phyloP scores from a whole-genome alignment of 2,888 invertebrate genomes.

The Adelphocoris suturalis region DNA sequence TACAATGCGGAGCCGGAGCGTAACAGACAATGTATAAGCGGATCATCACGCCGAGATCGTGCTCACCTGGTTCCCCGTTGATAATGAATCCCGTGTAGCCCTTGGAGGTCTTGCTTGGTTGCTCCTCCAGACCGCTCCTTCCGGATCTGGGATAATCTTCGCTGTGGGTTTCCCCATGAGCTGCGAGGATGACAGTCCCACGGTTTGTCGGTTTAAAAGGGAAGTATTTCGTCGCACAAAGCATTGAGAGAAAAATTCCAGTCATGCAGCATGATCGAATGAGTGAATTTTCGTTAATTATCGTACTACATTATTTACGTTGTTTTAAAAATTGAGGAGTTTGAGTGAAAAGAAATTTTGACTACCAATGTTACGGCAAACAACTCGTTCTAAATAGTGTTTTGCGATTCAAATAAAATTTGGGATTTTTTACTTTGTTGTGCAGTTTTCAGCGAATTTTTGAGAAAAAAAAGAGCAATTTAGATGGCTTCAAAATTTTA shows the following conservation, averaged over 20 bases:
- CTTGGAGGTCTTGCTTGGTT: neutral
- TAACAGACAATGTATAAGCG: conserved; percentile 59
- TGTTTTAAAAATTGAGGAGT: too few species aligned
- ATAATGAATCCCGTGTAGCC: conserved; percentile 48
- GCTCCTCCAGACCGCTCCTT: neutral
- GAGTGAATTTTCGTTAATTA: too few species aligned
- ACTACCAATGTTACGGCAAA: too few species aligned
- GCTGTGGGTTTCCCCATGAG: neutral
- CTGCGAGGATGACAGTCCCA: neutral
- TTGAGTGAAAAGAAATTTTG: too few species aligned
- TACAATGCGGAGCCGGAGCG: conserved; percentile 54
- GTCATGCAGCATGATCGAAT: neutral
- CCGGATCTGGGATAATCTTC: neutral
- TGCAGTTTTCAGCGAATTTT: too few species aligned
- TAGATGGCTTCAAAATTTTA: too few species aligned
- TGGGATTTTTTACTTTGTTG: too few species aligned
- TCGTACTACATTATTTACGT: too few species aligned
- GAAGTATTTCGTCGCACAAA: neutral
- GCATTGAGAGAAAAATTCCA: neutral
- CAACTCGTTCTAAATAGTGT: too few species aligned
- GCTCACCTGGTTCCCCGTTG: conserved; percentile 58
- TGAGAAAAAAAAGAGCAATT: too few species aligned
- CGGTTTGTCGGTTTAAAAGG: neutral
- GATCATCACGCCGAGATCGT: conserved; percentile 52
- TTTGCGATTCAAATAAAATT: too few species aligned